Evolutionary conservation across 2,888 invertebrate species (phyloP).

Genomic region (Amorpha juglandis): DNA sequence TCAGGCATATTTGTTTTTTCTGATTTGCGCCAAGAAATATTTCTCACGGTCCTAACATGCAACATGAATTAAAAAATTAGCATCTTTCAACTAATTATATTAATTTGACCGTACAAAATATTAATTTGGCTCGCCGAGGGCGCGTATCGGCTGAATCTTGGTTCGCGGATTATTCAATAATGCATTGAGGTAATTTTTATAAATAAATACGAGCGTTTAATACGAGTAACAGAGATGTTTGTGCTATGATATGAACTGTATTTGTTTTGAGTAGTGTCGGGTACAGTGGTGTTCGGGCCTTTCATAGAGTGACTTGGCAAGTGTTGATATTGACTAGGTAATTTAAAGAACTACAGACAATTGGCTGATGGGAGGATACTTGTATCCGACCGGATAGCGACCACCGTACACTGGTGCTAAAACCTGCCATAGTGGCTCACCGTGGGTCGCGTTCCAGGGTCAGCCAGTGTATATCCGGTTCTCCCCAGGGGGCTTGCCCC

Average conservation of each 20-base stretch:
- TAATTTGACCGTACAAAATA: conserved; percentile 65
- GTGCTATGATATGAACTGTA: conserved; percentile 54
- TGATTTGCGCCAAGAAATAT: background rate
- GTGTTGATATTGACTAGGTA: too few relatives aligned
- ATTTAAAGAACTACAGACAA: too few relatives aligned
- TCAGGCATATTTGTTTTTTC: too few relatives aligned
- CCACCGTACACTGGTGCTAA: too few relatives aligned
- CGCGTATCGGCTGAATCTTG: conserved; percentile 54
- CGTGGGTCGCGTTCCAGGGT: too few relatives aligned
- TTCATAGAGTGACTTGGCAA: background rate
- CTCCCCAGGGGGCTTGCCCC: too few relatives aligned
- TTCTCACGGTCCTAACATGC: conserved; percentile 27
- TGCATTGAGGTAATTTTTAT: conserved; percentile 60
- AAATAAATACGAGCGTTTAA: conserved; percentile 49
- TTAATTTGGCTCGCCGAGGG: conserved; percentile 67
- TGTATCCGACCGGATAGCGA: too few relatives aligned
- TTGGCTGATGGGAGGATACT: too few relatives aligned
- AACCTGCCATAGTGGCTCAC: too few relatives aligned
- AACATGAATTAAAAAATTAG: conserved; percentile 24
- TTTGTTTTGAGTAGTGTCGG: conserved; percentile 52
- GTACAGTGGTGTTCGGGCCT: background rate
- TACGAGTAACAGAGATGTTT: conserved; percentile 52
- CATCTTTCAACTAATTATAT: conserved; percentile 61
- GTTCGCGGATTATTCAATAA: conserved; percentile 73
- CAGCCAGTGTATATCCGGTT: too few relatives aligned